Evolutionary conservation across 2,797 vertebrate genomes (phyloP).

Genomic region (Silurus aristotelis): DNA sequence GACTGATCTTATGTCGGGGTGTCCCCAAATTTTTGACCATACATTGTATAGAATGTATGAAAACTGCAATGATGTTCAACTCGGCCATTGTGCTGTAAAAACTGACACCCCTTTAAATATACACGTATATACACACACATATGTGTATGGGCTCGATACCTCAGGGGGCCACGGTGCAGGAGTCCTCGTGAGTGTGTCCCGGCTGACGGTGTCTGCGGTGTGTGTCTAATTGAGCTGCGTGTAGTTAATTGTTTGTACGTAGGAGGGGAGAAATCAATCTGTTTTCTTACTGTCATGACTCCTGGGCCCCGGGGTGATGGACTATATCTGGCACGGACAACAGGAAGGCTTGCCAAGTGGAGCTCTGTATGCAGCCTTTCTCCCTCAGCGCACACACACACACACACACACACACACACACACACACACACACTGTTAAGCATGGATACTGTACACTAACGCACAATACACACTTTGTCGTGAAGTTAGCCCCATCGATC

Average conservation of each 20-base stretch:
- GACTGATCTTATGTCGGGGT: no score
- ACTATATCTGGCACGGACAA: slow-evolving; percentile 71
- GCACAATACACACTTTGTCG: neutral
- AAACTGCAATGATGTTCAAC: neutral
- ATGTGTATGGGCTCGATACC: neutral
- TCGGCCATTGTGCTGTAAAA: neutral
- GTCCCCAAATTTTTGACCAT: no score
- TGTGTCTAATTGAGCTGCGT: slow-evolving; percentile 81
- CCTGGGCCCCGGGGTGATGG: slow-evolving; percentile 74
- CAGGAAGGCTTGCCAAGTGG: slow-evolving; percentile 54
- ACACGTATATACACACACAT: neutral
- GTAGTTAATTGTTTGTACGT: slow-evolving; percentile 82
- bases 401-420: slow-evolving; percentile 46
- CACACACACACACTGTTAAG: slow-evolving; percentile 21
- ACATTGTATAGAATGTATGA: no score
- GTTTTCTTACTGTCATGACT: slow-evolving; percentile 79
- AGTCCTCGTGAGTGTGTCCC: slow-evolving; percentile 49
- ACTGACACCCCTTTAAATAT: neutral
- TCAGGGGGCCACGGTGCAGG: slow-evolving; percentile 40
- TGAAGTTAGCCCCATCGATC: neutral
- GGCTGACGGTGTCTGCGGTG: slow-evolving; percentile 72
- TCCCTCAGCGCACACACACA: slow-evolving; percentile 18
- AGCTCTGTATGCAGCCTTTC: slow-evolving; percentile 46
- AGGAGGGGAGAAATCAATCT: slow-evolving; percentile 82
- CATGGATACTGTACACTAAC: neutral